Evolutionary conservation across 2,888 invertebrate species (phyloP), one percentile per base, ranked within the genome.

Genomic region (Xylota sylvarum): DNA sequence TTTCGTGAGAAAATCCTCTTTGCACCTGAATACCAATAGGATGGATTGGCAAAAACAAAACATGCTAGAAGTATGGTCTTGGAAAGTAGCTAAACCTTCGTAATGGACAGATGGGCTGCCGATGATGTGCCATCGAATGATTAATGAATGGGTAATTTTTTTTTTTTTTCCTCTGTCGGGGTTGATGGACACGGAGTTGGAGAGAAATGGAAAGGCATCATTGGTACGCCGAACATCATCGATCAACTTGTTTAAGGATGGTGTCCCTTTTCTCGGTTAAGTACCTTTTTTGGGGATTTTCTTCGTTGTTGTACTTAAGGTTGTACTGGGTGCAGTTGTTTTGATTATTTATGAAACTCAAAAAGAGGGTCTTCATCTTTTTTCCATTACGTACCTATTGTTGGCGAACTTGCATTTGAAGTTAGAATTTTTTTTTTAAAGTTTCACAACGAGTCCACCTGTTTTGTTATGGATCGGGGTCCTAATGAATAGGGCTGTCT

Each of bases 41-140:
- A 19, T 62, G 32, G 23, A 37, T 55, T 43, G 55, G 43, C 37
- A 6, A 37, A 58, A 46, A 46, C 32, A 37, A 64, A 55, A 14
- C 50, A 67, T 27, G 52, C 17, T 43, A 58, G 23, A 27, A 2
- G 9, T 27, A 14, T 7, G 30, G 50, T 17, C 19, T 43, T n/a
- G n/a, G 19, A 40, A 73, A 69, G 69, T 4, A 27, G 6, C 27
- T 19, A 69, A 69, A 12, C 67, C 32, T 69, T 37, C 27, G 48
- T 40, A 73, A 84, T 73, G 67, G 60, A 62, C 72, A 60, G 76
- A 67, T 58, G 67, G 73, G 52, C 78, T 67, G 60, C 19, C 67
- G 72, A 67, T 58, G 83, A 62, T 62, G 60, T 56, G 35, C 60
- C 73, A 69, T 73, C 46, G 73, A 78, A 84, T 84, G 83, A 84